phyloP scores from a whole-genome alignment of 2,888 invertebrate genomes.

The Theretra japonica region DNA sequence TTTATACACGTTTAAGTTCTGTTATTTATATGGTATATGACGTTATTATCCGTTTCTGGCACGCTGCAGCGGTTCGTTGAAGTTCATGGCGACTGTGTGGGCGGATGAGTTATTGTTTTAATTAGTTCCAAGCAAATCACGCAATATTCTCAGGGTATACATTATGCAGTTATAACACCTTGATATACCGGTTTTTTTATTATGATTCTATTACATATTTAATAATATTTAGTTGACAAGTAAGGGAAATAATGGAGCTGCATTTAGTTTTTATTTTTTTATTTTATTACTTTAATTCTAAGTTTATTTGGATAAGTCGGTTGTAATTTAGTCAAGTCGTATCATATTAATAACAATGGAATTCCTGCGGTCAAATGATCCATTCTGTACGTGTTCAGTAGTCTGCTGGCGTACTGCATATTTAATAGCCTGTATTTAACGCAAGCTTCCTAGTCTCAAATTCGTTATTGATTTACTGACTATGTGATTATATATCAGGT shows the following conservation, averaged over 20 bases:
- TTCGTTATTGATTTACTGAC: too few relatives aligned
- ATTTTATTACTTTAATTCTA: too few relatives aligned
- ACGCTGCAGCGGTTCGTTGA: constrained; percentile 37
- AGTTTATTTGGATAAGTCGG: not conserved
- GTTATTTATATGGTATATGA: constrained; percentile 46
- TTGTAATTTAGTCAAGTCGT: not conserved
- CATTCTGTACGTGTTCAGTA: not conserved
- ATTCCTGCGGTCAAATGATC: constrained; percentile 17
- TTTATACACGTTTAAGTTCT: constrained; percentile 34
- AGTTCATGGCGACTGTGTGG: constrained; percentile 49
- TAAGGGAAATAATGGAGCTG: too few relatives aligned
- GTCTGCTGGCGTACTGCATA: not conserved
- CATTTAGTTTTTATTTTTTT: too few relatives aligned
- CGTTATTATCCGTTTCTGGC: constrained; percentile 44
- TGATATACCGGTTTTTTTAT: not conserved
- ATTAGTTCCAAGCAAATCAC: not conserved
- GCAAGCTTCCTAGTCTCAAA: too few relatives aligned
- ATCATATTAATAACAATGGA: constrained; percentile 7
- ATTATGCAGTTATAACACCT: not conserved
- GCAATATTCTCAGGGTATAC: not conserved
- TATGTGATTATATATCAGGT: too few relatives aligned
- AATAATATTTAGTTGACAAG: not conserved
- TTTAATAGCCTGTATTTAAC: not conserved
- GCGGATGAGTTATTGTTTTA: constrained; percentile 37
- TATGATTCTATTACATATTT: not conserved